Evolutionary conservation across 2,888 invertebrate genomes (phyloP), one percentile per base, ranked within the genome.

Genomic region (Meliscaeva auricollis): DNA sequence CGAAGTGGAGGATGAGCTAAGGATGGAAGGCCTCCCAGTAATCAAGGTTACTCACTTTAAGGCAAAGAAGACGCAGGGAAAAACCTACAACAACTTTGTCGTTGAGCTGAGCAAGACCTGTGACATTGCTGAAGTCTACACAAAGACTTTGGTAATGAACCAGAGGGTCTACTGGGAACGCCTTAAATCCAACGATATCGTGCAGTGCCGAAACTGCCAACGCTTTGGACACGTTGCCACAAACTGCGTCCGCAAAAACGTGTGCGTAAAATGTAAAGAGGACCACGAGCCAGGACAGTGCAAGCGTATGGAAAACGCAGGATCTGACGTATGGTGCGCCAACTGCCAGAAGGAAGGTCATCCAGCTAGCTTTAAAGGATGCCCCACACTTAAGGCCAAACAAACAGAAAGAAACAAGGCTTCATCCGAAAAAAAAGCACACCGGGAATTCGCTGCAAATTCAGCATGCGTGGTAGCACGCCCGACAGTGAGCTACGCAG

Each of bases 171-270:
- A 54, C 8, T 54, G 30, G 30, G 54, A 54, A n/a, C 44, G 44
- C 3, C 15, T 44, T 2, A 32, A 8, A 9, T 0, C 9, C 30
- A 54, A 30, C 1, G 54, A 30, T 8, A 46, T 46, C 1, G 46
- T 46, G 30, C 32, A 54, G 22, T 54, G 30, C 54, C 20, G 30
- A 3, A 54, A 54, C 7, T 54, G 54, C 54, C 30, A 54, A 15
- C 54, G 30, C 13, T 54, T 32, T 22, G 50, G 22, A 22, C 26
- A 52, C n/a, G n/a, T 26, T 13, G n/a, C 8, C 22, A 50, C 50
- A 17, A 46, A 54, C 15, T 50, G 50, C 22, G 50, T 22, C 2
- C 20, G 50, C 20, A 1, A 50, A 3, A 11, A 22, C 22, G 22
- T 54, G 8, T 54, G 54, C 30, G 54, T 54, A 6, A 30, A 54